Evolutionary conservation across 1,140 invertebrate genomes (phyloP).

Genomic region (Drosophila baimaii): DNA sequence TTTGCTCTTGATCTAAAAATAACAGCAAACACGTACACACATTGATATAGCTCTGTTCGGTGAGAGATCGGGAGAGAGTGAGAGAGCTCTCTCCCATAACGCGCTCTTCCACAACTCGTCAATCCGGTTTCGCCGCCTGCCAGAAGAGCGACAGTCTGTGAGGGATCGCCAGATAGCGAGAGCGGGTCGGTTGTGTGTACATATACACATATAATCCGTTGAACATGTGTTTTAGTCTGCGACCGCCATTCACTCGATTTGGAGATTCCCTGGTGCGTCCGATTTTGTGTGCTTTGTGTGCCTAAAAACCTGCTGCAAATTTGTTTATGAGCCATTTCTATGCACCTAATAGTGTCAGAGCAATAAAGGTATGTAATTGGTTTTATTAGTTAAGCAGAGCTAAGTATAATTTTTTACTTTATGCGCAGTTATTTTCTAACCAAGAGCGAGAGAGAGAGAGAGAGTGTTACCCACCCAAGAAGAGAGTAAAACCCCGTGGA

Average conservation of each 20-base stretch:
- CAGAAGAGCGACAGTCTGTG: not conserved
- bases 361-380: constrained; percentile 16
- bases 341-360: not conserved
- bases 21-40: not conserved
- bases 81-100: constrained; percentile 10
- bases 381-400: not conserved
- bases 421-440: too few species aligned
- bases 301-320: constrained; percentile 71
- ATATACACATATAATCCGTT: not conserved
- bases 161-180: not conserved
- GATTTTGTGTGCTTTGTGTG: too few species aligned
- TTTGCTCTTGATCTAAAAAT: constrained; percentile 24
- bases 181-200: not conserved
- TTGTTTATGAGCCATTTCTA: constrained; percentile 10
- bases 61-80: constrained; percentile 4
- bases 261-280: not conserved
- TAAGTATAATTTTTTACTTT: constrained; percentile 5
- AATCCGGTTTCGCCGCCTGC: constrained; percentile 13
- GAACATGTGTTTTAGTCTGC: constrained; percentile 34
- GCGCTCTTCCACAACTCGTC: constrained; percentile 9
- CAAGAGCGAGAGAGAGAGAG: too few species aligned
- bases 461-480: constrained; percentile 1
- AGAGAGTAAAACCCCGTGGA: constrained; percentile 8
- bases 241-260: constrained; percentile 9
- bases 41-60: not conserved